Evolutionary conservation across 2,888 invertebrate species (phyloP).

Genomic region (Hirtodrosophila trivittata): DNA sequence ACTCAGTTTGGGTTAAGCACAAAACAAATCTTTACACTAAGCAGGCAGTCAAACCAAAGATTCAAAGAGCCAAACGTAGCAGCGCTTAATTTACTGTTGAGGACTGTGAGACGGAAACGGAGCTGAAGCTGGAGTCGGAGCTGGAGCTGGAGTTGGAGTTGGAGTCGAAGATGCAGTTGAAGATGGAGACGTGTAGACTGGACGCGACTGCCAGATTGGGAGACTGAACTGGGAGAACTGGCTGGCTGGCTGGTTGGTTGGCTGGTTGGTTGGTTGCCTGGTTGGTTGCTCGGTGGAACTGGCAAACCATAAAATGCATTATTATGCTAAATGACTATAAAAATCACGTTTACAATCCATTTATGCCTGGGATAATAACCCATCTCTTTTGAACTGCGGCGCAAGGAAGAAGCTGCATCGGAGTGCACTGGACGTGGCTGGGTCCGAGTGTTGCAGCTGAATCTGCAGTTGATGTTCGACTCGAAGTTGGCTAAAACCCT

Average conservation of each 20-base stretch:
- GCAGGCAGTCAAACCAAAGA: constrained; percentile 43
- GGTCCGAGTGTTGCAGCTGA: constrained; percentile 5
- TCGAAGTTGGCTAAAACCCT: constrained; percentile 60
- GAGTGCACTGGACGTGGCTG: constrained; percentile 2
- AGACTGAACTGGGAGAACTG: constrained; percentile 7
- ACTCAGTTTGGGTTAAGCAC: constrained; percentile 16
- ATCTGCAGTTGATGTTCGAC: constrained; percentile 20
- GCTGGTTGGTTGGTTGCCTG: constrained; percentile 13
- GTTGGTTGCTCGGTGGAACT: constrained; percentile 23
- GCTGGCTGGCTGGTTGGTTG: constrained; percentile 4
- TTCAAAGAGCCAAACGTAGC: constrained; percentile 38
- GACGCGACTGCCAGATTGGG: not conserved
- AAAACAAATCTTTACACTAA: constrained; percentile 67
- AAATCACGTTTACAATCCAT: constrained; percentile 84
- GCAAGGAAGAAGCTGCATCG: constrained; percentile 48
- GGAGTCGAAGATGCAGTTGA: constrained; percentile 14
- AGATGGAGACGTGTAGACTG: constrained; percentile 12
- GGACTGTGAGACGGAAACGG: constrained; percentile 4
- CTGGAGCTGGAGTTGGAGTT: constrained; percentile 10
- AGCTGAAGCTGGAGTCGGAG: not conserved
- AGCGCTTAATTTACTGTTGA: constrained; percentile 56
- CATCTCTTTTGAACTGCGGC: constrained; percentile 69
- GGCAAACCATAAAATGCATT: constrained; percentile 81
- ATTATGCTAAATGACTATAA: constrained; percentile 84
- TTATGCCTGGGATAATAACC: constrained; percentile 82